Percentiles rank a stretch among this genome's conserved stretches.
Evolutionary conservation across 2,888 invertebrate species (phyloP).

Genomic region (Athalia rosae): DNA sequence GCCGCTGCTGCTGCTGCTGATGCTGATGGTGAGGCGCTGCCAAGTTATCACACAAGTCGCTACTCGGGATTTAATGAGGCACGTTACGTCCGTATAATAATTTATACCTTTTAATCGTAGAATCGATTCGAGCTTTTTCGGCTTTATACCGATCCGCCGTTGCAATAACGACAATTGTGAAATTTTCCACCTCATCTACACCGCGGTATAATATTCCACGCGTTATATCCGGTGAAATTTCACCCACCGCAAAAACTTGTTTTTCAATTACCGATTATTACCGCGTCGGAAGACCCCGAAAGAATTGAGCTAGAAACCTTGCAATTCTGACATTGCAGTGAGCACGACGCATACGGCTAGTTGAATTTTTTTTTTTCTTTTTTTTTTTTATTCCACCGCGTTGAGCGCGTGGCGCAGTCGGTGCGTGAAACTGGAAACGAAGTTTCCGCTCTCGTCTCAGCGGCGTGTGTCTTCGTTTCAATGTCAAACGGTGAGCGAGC

Average conservation of each 20-base stretch:
- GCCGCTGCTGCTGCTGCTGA: not conserved
- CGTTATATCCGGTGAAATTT: too few species aligned
- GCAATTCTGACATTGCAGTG: too few species aligned
- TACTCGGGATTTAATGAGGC: conserved; percentile 38
- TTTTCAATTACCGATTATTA: too few species aligned
- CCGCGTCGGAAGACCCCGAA: too few species aligned
- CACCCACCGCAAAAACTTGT: too few species aligned
- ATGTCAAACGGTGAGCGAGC: conserved; percentile 30
- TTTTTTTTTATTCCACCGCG: too few species aligned
- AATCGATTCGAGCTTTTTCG: not conserved
- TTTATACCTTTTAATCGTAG: conserved; percentile 17
- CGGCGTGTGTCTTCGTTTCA: not conserved
- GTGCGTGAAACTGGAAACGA: conserved; percentile 21
- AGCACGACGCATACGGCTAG: too few species aligned
- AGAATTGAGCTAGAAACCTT: too few species aligned
- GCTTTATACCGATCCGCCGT: not conserved
- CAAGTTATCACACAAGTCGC: conserved; percentile 18
- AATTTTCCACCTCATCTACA: too few species aligned
- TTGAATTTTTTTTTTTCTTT: conserved; percentile 17
- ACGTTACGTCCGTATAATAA: not conserved
- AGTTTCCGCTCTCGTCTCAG: not conserved
- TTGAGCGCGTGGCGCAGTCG: not conserved
- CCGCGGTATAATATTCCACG: too few species aligned
- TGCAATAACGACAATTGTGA: too few species aligned
- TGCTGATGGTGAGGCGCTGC: not conserved